Percentiles rank a stretch among this genome's conserved stretches.
Conservation (phyloP, 2,888 invertebrate genomes). For the Microdon myrmicae region DNA sequence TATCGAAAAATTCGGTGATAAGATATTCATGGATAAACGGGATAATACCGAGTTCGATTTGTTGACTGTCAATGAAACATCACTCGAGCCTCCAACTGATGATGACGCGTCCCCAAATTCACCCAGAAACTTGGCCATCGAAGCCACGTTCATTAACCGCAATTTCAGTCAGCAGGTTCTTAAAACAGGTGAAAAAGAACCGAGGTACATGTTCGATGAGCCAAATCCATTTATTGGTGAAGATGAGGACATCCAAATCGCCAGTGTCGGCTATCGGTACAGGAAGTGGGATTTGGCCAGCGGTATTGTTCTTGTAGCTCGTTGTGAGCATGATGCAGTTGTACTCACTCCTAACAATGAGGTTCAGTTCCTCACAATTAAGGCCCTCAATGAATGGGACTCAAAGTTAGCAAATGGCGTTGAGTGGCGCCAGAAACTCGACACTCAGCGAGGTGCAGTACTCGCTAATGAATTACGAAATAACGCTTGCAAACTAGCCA, state of each 20-base stretch:
- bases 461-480: slow-evolving; percentile 97
- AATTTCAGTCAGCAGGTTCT: slow-evolving; percentile 97
- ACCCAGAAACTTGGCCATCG: slow-evolving; percentile 93
- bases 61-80: slow-evolving; percentile 97
- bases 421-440: slow-evolving; percentile 98
- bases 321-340: slow-evolving; percentile 98
- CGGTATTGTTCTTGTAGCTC: slow-evolving; percentile 87
- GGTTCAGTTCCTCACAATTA: slow-evolving; percentile 92
- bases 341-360: slow-evolving; percentile 88
- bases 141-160: slow-evolving; percentile 99
- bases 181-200: slow-evolving; percentile 76
- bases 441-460: slow-evolving; percentile 97
- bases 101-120: slow-evolving; percentile 96
- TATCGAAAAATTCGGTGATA: slow-evolving; percentile 92
- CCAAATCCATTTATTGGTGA: slow-evolving; percentile 93
- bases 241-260: slow-evolving; percentile 91
- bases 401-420: slow-evolving; percentile 95
- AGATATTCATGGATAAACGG: slow-evolving; percentile 96
- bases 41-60: slow-evolving; percentile 98
- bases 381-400: slow-evolving; percentile 99
- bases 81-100: slow-evolving; percentile 96
- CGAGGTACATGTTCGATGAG: slow-evolving; percentile 88
- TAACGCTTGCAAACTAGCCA: slow-evolving; percentile 99
- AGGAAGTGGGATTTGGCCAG: slow-evolving; percentile 96
- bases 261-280: slow-evolving; percentile 96